A percentile compares a stretch with the other conserved stretches of the same genome.
Evolutionary conservation across 2,113 vertebrate genomes (phyloP).

Genomic region (Phalacrocorax pelagicus): DNA sequence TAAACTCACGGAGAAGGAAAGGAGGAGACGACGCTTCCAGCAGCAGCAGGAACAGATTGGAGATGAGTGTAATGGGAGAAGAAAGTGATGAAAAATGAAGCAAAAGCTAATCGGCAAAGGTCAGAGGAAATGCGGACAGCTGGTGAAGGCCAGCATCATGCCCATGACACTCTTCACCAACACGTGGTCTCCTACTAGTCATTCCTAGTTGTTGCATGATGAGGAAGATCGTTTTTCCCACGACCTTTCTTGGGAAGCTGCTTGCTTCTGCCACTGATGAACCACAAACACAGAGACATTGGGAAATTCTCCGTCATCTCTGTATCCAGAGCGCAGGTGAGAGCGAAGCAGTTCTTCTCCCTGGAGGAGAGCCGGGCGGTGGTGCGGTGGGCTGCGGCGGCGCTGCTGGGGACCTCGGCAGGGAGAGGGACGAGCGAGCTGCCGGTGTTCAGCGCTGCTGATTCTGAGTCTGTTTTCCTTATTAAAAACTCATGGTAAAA

Average conservation of each 20-base stretch:
- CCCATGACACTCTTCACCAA: accelerated
- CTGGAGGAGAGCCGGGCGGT: background rate
- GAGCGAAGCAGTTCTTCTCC: background rate
- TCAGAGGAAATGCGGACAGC: background rate
- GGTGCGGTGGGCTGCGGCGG: background rate
- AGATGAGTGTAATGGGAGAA: background rate
- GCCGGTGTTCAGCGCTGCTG: accelerated
- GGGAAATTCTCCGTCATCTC: background rate
- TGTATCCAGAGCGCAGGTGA: background rate
- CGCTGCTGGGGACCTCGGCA: background rate
- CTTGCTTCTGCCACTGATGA: background rate
- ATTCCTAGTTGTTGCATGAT: accelerated
- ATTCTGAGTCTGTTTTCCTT: background rate
- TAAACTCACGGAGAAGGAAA: background rate
- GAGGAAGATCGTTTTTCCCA: accelerated
- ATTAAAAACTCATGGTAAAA: background rate
- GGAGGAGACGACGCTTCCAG: accelerated
- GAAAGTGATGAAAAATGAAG: background rate
- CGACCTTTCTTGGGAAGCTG: background rate
- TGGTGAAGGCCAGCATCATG: background rate
- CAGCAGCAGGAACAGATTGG: accelerated
- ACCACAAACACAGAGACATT: accelerated
- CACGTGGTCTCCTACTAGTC: accelerated
- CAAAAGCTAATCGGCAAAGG: background rate
- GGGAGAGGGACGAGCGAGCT: background rate